phyloP scores from a whole-genome alignment of 2,888 invertebrate species.

The Tetranychus truncatus region DNA sequence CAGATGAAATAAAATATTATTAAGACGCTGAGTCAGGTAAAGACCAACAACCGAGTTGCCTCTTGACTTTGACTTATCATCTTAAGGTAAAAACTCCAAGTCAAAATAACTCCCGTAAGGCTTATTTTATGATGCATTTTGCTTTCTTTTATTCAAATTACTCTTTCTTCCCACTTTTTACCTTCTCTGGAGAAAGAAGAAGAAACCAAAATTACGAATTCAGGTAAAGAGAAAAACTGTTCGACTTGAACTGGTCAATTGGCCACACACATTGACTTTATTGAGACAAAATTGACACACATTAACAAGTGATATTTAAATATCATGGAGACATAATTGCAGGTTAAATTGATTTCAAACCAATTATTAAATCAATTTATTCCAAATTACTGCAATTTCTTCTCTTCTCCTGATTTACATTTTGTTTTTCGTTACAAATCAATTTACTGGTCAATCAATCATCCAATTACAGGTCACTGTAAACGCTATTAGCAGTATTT shows the following conservation, averaged over 20 bases:
- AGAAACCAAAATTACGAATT: too few species aligned
- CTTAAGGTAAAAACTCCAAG: background rate
- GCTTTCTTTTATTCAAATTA: background rate
- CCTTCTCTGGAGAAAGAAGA: too few species aligned
- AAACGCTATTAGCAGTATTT: too few species aligned
- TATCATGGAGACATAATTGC: too few species aligned
- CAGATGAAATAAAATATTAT: too few species aligned
- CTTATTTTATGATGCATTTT: background rate
- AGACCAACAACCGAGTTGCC: background rate
- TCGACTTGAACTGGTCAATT: background rate
- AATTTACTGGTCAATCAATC: background rate
- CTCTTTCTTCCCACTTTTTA: background rate
- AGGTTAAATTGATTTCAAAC: too few species aligned
- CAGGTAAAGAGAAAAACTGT: too few species aligned
- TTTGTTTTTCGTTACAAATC: background rate
- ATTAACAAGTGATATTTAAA: too few species aligned
- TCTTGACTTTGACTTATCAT: background rate
- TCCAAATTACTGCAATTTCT: too few species aligned
- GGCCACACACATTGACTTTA: background rate
- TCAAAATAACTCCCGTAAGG: background rate
- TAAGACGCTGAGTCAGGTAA: too few species aligned
- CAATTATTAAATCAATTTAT: too few species aligned
- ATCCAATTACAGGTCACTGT: background rate
- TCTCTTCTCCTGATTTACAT: background rate
- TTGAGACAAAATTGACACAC: too few species aligned